Conservation (phyloP, 1,140 invertebrate genomes). For the Rhyacophila brunnea region DNA sequence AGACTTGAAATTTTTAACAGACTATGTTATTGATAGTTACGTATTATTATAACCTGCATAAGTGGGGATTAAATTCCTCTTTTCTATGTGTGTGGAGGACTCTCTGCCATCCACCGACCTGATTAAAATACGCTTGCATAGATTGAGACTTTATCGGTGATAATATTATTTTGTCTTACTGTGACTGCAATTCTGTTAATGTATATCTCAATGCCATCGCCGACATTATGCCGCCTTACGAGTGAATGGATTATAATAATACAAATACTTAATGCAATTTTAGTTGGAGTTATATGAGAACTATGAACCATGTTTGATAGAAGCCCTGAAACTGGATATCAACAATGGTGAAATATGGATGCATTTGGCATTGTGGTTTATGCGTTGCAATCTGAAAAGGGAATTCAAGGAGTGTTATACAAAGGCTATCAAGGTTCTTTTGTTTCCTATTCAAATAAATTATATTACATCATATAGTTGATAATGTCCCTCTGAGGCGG, state of each 20-base stretch:
- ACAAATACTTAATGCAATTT: neutral
- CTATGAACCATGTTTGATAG: slow-evolving; percentile 18
- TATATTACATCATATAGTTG: too few species aligned
- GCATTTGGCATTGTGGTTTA: slow-evolving; percentile 7
- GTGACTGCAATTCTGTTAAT: too few species aligned
- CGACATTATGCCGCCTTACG: neutral
- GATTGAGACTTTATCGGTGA: too few species aligned
- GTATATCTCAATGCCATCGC: neutral
- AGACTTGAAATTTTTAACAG: too few species aligned
- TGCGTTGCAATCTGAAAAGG: neutral
- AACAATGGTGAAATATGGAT: slow-evolving; percentile 8
- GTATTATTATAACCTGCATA: too few species aligned
- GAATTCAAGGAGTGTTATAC: slow-evolving; percentile 13
- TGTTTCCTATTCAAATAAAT: too few species aligned
- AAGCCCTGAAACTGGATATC: slow-evolving; percentile 6
- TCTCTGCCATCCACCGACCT: neutral
- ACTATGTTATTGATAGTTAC: too few species aligned
- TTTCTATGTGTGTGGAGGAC: too few species aligned
- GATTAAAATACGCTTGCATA: neutral
- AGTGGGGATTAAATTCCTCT: too few species aligned
- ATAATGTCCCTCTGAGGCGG: too few species aligned
- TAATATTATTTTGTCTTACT: too few species aligned
- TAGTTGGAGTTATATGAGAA: slow-evolving; percentile 10
- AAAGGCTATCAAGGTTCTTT: slow-evolving; percentile 17
- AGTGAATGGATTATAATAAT: neutral